These are phyloP conservation scores for Asobara japonica DNA, from an alignment of 1,140 invertebrate genomes.

Conservation along the genomic window DNA sequence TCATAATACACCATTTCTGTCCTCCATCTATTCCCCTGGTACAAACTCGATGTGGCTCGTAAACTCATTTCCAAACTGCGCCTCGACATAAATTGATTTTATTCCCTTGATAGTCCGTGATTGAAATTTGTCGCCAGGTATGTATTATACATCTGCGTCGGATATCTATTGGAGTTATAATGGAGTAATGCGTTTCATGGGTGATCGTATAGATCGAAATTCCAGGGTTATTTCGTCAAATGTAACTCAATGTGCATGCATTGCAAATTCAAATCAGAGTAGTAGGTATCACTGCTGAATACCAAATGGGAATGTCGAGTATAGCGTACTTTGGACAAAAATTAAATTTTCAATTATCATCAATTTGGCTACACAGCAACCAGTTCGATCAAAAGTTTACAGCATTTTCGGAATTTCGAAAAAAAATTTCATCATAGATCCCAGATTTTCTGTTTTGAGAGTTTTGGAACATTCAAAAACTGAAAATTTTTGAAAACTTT, in stretches of 20 bases:
- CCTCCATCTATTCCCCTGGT: neutral
- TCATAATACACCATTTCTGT: constrained; percentile 5
- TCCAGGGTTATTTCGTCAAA: neutral
- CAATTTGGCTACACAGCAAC: too few species aligned
- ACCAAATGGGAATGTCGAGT: neutral
- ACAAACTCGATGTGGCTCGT: constrained; percentile 11
- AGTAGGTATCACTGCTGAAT: neutral
- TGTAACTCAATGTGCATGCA: constrained; percentile 2
- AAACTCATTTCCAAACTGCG: constrained; percentile 25
- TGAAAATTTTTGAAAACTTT: too few species aligned
- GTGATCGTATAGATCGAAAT: neutral
- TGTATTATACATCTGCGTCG: neutral
- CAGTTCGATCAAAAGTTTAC: too few species aligned
- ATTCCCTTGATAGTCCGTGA: constrained; percentile 14
- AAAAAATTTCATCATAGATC: too few species aligned
- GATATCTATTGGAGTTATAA: neutral
- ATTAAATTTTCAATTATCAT: neutral
- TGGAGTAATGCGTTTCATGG: neutral
- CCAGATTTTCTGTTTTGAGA: too few species aligned
- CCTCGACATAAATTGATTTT: constrained; percentile 23
- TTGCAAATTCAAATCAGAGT: constrained; percentile 9
- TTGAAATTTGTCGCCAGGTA: neutral
- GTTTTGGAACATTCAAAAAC: too few species aligned
- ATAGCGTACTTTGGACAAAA: neutral
- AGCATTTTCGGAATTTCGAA: too few species aligned